These are phyloP conservation scores for Hoplodrina blanda DNA, from an alignment of 2,888 invertebrate genomes.

Conservation along the genomic window DNA sequence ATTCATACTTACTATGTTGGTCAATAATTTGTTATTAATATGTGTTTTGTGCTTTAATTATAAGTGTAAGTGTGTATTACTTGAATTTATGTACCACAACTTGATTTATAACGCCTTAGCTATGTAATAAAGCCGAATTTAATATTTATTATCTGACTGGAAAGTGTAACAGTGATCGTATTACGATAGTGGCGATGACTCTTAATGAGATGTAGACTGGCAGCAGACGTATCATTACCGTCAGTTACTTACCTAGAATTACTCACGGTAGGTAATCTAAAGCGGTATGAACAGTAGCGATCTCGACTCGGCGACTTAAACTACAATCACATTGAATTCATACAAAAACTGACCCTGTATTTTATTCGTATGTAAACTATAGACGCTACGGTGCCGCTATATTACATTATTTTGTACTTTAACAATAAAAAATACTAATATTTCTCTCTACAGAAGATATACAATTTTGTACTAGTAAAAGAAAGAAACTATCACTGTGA, in stretches of 20 bases:
- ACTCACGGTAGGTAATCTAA: constrained; percentile 82
- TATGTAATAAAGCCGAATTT: constrained; percentile 63
- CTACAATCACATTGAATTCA: constrained; percentile 91
- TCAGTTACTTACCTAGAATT: constrained; percentile 84
- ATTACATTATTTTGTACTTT: constrained; percentile 90
- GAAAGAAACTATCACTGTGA: constrained; percentile 76
- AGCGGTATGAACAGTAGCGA: constrained; percentile 86
- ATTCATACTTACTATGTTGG: constrained; percentile 64
- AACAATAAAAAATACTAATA: constrained; percentile 84
- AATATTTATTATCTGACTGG: constrained; percentile 56
- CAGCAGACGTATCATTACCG: constrained; percentile 65
- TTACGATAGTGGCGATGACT: constrained; percentile 51
- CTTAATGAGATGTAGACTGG: constrained; percentile 63
- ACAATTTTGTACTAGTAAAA: constrained; percentile 88
- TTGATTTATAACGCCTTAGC: constrained; percentile 52
- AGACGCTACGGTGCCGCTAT: constrained; percentile 85
- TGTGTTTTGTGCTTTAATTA: constrained; percentile 59
- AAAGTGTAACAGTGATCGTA: constrained; percentile 66
- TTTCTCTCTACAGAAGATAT: constrained; percentile 84
- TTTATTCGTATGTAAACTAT: constrained; percentile 87
- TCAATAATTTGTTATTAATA: constrained; percentile 64
- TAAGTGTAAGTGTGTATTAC: constrained; percentile 49
- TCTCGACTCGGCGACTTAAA: constrained; percentile 86
- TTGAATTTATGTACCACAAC: constrained; percentile 63
- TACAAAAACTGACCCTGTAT: constrained; percentile 91